phyloP scores from a whole-genome alignment of 1,140 invertebrate species.

The Amyelois transitella region DNA sequence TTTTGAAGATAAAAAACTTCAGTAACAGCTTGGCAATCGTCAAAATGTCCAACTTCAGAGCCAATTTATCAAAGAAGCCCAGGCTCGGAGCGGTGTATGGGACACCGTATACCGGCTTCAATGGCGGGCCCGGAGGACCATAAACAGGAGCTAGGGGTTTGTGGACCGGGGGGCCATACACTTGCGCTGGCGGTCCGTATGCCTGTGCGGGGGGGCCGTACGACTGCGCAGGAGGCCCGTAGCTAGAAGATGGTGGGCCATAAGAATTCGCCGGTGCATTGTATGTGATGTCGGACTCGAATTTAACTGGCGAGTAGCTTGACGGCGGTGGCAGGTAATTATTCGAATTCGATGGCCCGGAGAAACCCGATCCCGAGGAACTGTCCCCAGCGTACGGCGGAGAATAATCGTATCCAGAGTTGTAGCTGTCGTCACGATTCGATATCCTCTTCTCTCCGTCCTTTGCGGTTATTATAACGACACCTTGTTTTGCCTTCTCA shows the following conservation, averaged over 20 bases:
- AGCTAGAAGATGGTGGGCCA: slow-evolving; percentile 40
- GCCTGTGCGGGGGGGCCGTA: slow-evolving; percentile 35
- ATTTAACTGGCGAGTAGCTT: slow-evolving; percentile 54
- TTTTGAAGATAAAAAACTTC: slow-evolving; percentile 84
- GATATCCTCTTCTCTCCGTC: slow-evolving; percentile 62
- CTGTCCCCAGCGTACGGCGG: slow-evolving; percentile 41
- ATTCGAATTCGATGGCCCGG: slow-evolving; percentile 27
- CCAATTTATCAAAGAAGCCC: slow-evolving; percentile 75
- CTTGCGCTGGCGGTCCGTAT: slow-evolving; percentile 45
- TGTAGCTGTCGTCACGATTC: slow-evolving; percentile 60
- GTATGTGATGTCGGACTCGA: slow-evolving; percentile 55
- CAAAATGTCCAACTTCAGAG: slow-evolving; percentile 81
- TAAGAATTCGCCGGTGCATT: slow-evolving; percentile 52
- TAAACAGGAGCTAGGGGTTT: slow-evolving; percentile 59
- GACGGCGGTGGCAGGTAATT: slow-evolving; percentile 38
- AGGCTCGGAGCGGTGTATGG: slow-evolving; percentile 74
- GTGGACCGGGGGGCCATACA: slow-evolving; percentile 62
- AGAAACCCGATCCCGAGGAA: slow-evolving; percentile 41
- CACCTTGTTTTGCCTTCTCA: slow-evolving; percentile 62
- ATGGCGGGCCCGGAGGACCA: slow-evolving; percentile 71
- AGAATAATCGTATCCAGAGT: slow-evolving; percentile 55
- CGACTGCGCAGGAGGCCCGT: slow-evolving; percentile 40
- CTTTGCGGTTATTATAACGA: slow-evolving; percentile 63
- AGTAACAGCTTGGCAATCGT: slow-evolving; percentile 83
- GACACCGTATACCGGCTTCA: slow-evolving; percentile 58